A percentile compares a stretch with the other conserved stretches of the same genome.
Evolutionary conservation across 2,797 vertebrate genomes (phyloP).

Genomic region (Characodon lateralis): DNA sequence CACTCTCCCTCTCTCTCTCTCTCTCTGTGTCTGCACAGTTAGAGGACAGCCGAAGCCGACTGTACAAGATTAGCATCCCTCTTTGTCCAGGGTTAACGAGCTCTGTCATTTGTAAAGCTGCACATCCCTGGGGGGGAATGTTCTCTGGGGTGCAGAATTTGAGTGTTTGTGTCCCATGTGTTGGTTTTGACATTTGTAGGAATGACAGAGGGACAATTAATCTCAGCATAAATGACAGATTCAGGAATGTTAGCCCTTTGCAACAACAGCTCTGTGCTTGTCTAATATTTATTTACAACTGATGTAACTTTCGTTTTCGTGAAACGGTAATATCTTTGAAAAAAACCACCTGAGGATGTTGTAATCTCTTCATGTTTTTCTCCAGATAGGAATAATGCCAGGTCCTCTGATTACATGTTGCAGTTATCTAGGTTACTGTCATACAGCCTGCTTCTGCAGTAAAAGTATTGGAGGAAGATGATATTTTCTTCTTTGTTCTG

Average conservation of each 20-base stretch:
- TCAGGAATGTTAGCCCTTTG: constrained; percentile 1
- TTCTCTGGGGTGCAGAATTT: constrained; percentile 31
- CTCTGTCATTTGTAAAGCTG: constrained; percentile 83
- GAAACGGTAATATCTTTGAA: background rate
- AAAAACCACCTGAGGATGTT: constrained; percentile 23
- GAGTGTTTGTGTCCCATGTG: constrained; percentile 29
- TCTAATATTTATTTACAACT: background rate
- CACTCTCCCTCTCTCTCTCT: constrained; percentile 3
- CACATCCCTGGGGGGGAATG: constrained; percentile 52
- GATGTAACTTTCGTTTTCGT: background rate
- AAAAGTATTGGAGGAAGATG: constrained; percentile 47
- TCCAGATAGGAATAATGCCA: constrained; percentile 63
- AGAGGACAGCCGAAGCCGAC: constrained; percentile 63
- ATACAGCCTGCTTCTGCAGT: constrained; percentile 60
- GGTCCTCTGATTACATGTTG: constrained; percentile 64
- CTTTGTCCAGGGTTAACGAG: constrained; percentile 84
- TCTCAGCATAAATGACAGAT: background rate
- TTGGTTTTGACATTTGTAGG: constrained; percentile 28
- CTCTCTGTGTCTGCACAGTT: constrained; percentile 33
- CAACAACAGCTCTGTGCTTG: background rate
- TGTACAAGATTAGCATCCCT: constrained; percentile 79
- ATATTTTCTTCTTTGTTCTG: constrained; percentile 37
- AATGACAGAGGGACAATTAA: background rate
- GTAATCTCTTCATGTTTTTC: constrained; percentile 25
- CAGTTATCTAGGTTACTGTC: constrained; percentile 74